phyloP scores from a whole-genome alignment of 92 coral and sea anemone species.

The Siderastrea siderea region DNA sequence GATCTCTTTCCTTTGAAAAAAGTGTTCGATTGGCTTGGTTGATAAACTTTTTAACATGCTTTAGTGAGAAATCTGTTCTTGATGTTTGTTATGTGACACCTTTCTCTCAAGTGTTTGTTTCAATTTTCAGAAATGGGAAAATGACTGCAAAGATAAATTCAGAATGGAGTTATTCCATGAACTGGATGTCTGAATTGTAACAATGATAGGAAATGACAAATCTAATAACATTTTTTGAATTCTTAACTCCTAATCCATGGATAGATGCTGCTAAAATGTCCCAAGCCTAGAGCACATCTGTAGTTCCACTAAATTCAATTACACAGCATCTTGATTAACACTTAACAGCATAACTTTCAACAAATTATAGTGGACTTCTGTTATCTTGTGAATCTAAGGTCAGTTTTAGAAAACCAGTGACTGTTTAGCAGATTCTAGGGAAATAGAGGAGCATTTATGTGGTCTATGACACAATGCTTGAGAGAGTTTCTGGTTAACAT shows the following conservation, averaged over 20 bases:
- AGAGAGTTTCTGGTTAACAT: no score
- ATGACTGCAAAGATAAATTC: neutral
- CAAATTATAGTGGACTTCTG: neutral
- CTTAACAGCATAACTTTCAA: neutral
- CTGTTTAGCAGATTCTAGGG: no score
- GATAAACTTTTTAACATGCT: no score
- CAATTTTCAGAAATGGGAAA: neutral
- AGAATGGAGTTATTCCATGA: conserved; percentile 22
- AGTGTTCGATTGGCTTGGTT: no score
- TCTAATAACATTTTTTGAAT: neutral
- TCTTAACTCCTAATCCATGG: neutral
- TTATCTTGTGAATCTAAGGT: neutral
- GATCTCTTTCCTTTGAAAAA: no score
- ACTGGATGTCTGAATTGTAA: neutral
- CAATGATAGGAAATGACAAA: conserved; percentile 3
- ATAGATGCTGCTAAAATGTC: neutral
- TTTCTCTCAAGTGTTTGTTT: no score
- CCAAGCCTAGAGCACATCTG: no score
- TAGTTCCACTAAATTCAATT: no score
- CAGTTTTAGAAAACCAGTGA: neutral
- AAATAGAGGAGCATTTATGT: no score
- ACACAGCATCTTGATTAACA: neutral
- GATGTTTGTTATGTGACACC: no score
- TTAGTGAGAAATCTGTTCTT: no score
- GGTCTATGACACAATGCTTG: no score